These are phyloP conservation scores for Melopsittacus undulatus DNA, from an alignment of 2,797 vertebrate species.

Conservation along the genomic window DNA sequence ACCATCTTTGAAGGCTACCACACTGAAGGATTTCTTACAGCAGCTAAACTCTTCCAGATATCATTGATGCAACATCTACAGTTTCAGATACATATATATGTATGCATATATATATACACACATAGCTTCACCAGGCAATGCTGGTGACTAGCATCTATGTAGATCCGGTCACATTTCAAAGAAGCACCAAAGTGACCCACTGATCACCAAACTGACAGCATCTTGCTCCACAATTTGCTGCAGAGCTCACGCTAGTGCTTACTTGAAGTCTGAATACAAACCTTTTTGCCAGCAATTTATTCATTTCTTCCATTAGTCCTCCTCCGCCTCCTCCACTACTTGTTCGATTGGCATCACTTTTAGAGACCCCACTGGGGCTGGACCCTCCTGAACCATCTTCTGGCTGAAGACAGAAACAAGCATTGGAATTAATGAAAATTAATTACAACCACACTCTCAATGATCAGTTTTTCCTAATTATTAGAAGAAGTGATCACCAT, in stretches of 20 bases:
- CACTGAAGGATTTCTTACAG: neutral
- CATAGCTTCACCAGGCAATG: neutral
- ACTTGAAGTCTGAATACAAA: constrained; percentile 62
- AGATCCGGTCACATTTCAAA: neutral
- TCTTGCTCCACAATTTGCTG: neutral
- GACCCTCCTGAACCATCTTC: constrained; percentile 91
- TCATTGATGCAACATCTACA: neutral
- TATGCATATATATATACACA: neutral
- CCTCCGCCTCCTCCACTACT: constrained; percentile 89
- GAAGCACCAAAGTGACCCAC: neutral
- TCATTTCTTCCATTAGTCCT: constrained; percentile 99
- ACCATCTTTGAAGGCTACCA: neutral
- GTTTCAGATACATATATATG: neutral
- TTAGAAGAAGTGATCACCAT: neutral
- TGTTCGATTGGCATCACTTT: constrained; percentile 94
- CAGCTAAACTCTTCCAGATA: neutral
- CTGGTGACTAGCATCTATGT: neutral
- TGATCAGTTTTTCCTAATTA: neutral
- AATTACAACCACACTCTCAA: neutral
- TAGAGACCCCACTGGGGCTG: constrained; percentile 84
- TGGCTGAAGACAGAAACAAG: constrained; percentile 79
- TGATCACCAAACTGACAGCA: neutral
- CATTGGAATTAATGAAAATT: neutral
- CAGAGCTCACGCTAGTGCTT: neutral
- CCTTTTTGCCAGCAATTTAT: constrained; percentile 98